A percentile compares a stretch with the other conserved stretches of the same genome.
Conservation (phyloP, 2,888 invertebrate species). For the Caenorhabditis zanzibari region DNA sequence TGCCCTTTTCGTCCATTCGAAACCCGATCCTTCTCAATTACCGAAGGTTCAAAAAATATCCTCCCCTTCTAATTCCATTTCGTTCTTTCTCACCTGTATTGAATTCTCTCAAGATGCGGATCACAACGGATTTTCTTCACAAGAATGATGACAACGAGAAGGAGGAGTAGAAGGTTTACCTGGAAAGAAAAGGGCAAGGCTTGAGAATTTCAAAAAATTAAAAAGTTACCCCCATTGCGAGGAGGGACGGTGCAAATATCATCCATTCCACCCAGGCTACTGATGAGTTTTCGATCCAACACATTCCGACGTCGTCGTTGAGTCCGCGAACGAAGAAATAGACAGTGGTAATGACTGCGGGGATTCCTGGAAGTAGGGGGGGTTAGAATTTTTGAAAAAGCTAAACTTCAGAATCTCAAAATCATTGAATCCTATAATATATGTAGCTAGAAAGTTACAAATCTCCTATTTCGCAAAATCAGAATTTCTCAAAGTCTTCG, state of each 20-base stretch:
- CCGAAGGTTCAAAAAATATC: conserved; percentile 2
- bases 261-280: conserved; percentile 65
- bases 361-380: conserved; percentile 64
- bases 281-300: conserved; percentile 68
- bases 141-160: conserved; percentile 84
- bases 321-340: conserved; percentile 56
- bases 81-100: conserved; percentile 84
- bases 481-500: no score
- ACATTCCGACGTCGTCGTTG: conserved; percentile 53
- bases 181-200: conserved; percentile 48
- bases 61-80: conserved; percentile 23
- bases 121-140: conserved; percentile 84
- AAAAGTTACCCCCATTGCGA: conserved; percentile 51
- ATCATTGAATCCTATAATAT: no score
- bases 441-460: no score
- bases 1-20: not conserved
- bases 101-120: conserved; percentile 85
- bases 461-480: no score
- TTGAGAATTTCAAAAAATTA: not conserved
- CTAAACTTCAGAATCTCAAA: no score
- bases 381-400: no score
- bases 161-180: conserved; percentile 83
- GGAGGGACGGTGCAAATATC: conserved; percentile 63
- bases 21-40: conserved; percentile 46
- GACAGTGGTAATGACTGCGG: conserved; percentile 52